Conservation (phyloP, 1,140 invertebrate species). For the Atta texana region DNA sequence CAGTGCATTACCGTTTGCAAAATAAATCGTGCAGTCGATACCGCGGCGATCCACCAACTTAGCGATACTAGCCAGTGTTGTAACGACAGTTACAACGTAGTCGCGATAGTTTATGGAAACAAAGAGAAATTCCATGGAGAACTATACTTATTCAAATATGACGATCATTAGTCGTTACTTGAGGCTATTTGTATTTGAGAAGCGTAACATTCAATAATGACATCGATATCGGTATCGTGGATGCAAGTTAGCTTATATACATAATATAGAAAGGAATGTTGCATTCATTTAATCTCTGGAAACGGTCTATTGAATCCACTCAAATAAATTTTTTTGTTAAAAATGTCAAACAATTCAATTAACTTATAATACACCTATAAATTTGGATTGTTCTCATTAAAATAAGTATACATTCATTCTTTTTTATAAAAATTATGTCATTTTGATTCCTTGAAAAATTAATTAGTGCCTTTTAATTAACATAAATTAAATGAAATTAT, state of each 20-base stretch:
- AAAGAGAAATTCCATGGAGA: conserved; percentile 18
- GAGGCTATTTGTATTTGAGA: conserved; percentile 4
- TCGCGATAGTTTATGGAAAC: not conserved
- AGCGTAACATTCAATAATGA: conserved; percentile 1
- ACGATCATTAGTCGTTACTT: conserved; percentile 38
- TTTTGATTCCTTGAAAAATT: too few species aligned
- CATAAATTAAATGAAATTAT: too few species aligned
- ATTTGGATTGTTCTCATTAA: too few species aligned
- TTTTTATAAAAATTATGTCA: too few species aligned
- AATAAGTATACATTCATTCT: too few species aligned
- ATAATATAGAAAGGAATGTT: not conserved
- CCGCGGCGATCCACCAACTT: conserved; percentile 27
- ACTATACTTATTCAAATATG: conserved; percentile 31
- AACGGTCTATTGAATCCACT: too few species aligned
- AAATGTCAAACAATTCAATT: too few species aligned
- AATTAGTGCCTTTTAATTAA: too few species aligned
- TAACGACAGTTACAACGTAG: not conserved
- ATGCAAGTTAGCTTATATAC: not conserved
- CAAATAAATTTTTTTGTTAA: too few species aligned
- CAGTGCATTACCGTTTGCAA: conserved; percentile 27
- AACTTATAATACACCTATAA: too few species aligned
- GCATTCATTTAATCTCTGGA: not conserved
- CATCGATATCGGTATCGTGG: not conserved
- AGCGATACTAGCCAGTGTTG: conserved; percentile 24
- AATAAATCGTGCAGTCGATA: conserved; percentile 54